Evolutionary conservation across 2,113 vertebrate species (phyloP), one percentile per base, ranked within the genome.

Genomic region (Chrysemys picta): DNA sequence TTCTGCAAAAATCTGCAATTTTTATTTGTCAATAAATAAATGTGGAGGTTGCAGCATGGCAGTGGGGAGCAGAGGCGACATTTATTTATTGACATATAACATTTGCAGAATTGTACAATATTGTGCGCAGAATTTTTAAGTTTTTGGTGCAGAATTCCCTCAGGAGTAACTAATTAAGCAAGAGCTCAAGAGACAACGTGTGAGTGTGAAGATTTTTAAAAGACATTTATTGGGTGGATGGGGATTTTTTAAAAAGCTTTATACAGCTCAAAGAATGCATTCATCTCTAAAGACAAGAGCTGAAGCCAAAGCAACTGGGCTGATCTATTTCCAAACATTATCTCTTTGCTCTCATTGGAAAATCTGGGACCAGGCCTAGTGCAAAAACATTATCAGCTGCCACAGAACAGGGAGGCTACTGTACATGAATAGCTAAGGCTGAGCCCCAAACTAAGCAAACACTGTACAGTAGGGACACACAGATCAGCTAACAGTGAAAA

Each of bases 311-410:
- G 95, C 35, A 94, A 87, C 85, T 42, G 0, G 90, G 92, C 92
- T 87, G 95, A 95, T 45, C 92, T 96, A 97, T 94, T 95, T 97
- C 96, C 91, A 94, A 94, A 97, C 95, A 88, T 94, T 96, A 94
- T 93, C 94, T 97, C 85, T 96, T 89, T 86, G 94, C 87, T 97
- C 3, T 53, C 7, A 38, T 59, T 38, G 95, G 96, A 97, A 97
- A 97, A 96, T 89, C 88, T 96, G 91, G 93, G 82, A 57, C 27
- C 38, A 45, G 24, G 13, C 94, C 88, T 89, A 80, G 79, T 75
- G 17, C 93, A 91, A 97, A 72, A 84, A 89, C 50, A 96, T 95
- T 94, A 95, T 97, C 97, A 95, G 94, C 93, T 96, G 96, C 82
- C 91, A 78, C 82, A 54, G 82, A 69, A 19, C 65, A 76, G 49